These are phyloP conservation scores for Sitophilus oryzae DNA, from an alignment of 1,140 invertebrate genomes.

Conservation along the genomic window DNA sequence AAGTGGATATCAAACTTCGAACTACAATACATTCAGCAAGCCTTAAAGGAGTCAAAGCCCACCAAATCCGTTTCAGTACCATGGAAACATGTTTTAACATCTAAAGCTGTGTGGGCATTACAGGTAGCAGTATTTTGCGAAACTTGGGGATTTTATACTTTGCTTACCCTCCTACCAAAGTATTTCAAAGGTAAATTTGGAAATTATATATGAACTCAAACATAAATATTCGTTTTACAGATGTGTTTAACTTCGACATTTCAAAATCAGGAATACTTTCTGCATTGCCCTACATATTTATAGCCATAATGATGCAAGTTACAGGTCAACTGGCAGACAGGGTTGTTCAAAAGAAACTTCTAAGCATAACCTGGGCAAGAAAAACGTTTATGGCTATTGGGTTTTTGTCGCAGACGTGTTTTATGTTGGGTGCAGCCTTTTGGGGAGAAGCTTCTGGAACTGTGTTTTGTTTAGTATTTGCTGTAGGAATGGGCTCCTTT, in stretches of 20 bases:
- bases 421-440: conserved; percentile 75
- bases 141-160: conserved; percentile 13
- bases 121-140: conserved; percentile 8
- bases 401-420: conserved; percentile 75
- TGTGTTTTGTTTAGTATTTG: conserved; percentile 71
- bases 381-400: conserved; percentile 72
- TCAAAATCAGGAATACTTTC: conserved; percentile 73
- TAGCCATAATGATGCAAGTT: conserved; percentile 72
- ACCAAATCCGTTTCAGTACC: background rate
- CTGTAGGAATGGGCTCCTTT: conserved; percentile 81
- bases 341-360: conserved; percentile 54
- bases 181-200: conserved; percentile 8
- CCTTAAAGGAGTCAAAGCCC: background rate
- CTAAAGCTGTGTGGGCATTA: conserved; percentile 4
- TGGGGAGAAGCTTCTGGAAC: conserved; percentile 57
- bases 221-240: conserved; percentile 45
- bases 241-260: conserved; percentile 64
- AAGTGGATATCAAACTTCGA: background rate
- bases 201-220: background rate
- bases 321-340: conserved; percentile 80
- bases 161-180: conserved; percentile 3
- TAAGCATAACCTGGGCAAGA: conserved; percentile 67
- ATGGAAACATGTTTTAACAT: conserved; percentile 2
- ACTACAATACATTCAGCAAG: background rate
- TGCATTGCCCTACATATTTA: conserved; percentile 78